Base-by-base conservation (phyloP, 2,888 invertebrate genomes). In the Taenaris catops region DNA sequence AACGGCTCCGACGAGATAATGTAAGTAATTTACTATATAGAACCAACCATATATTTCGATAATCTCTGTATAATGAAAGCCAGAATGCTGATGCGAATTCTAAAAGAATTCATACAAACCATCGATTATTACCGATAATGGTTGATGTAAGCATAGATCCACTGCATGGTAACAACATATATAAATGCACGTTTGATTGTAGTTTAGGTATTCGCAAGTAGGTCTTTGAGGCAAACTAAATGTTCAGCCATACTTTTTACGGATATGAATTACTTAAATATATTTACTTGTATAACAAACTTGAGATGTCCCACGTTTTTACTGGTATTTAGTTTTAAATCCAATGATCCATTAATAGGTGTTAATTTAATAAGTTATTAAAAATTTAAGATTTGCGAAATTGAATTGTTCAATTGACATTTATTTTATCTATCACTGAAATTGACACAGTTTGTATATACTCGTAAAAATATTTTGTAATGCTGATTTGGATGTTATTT, bases 1-100 rank as follows among this genome's bases (percentile, higher is more conserved):
- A 56, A 61, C 49, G 70, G 81, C 78, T 73, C 71, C 80, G 71
- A 73, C 84, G 84, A 79, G 81, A 76, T 73, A 64, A 80, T 71
- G 84, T 84, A 81, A 84, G 84, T 84, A 79, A 73, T 62, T 72
- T 69, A 64, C 65, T 67, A 59, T 59, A 62, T 68, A 72, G 68
- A 74, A 63, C 64, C 60, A 72, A n/a, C n/a, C 60, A 72, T 53
- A 60, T 68, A 64, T 64, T 67, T 63, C 59, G 59, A 62, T 51
- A 63, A 23, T 34, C 25, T 40, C 26, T 40, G 31, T 40, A 54
- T 58, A 51, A 55, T 72, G 66, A 63, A 71, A 63, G 62, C 63
- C 63, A 63, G 27, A 58, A 64, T 53, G 55, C 57, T 60, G 61
- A 57, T 51, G 56, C 48, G 24, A 38, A 31, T 41, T 38, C 41